These are phyloP conservation scores for Matsumurasca onukii DNA, from an alignment of 1,140 invertebrate species.

Conservation along the genomic window DNA sequence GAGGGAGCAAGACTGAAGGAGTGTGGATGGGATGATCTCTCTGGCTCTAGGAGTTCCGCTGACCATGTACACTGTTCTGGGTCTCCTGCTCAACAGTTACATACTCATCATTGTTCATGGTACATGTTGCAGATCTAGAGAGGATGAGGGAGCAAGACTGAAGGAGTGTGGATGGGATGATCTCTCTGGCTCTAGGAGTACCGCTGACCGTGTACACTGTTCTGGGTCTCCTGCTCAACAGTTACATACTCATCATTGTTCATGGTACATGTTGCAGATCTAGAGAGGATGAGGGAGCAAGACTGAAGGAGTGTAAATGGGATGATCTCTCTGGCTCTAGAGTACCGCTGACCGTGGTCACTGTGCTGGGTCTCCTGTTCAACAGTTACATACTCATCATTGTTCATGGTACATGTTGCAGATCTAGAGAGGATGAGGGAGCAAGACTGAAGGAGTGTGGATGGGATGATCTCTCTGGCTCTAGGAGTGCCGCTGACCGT, in stretches of 20 bases:
- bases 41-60: too few species aligned
- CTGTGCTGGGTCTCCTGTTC: conserved; percentile 44
- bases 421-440: not conserved
- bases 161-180: conserved; percentile 43
- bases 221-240: conserved; percentile 45
- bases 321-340: conserved; percentile 46
- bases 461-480: conserved; percentile 45
- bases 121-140: too few species aligned
- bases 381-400: conserved; percentile 47
- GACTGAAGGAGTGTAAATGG: conserved; percentile 29
- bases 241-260: conserved; percentile 46
- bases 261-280: too few species aligned
- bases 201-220: conserved; percentile 44
- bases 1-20: too few species aligned
- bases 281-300: not conserved
- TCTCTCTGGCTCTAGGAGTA: conserved; percentile 45
- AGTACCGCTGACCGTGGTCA: conserved; percentile 44
- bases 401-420: too few species aligned
- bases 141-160: too few species aligned
- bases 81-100: too few species aligned
- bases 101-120: too few species aligned
- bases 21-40: too few species aligned
- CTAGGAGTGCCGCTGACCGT: conserved; percentile 45
- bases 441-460: not conserved
- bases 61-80: too few species aligned